Base-by-base conservation (phyloP, 2,797 vertebrate genomes). In the Melanotaenia nigrans region DNA sequence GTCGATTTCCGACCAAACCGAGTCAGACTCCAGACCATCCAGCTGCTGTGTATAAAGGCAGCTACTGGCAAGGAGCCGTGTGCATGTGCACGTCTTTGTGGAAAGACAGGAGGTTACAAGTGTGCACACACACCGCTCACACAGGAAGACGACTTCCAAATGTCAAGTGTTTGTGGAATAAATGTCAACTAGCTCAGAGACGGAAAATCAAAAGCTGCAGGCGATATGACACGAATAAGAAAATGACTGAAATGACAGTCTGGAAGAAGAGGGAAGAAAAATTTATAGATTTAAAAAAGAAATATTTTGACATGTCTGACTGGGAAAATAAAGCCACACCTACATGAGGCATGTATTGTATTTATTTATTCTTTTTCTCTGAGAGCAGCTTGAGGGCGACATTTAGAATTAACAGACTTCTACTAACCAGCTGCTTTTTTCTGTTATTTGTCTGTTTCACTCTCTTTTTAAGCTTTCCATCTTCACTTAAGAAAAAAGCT, bases 111-210 rank as follows among this genome's bases (percentile, higher is more conserved):
- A 28, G 60, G 25, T 51, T 72, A 71, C 60, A 69, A 63, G 68
- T 24, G 18, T 65, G 65, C 59, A 53, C 35, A 14, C 71, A 59
- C 71, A 45, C 5, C 4, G 40, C 65, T 78, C 67, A 58, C 78
- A 66, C 68, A 63, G 63, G 73, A 61, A 83, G 78, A 65, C 68
- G 49, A 61, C 82, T 81, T 90, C 74, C 65, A 93, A 91, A 90
- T 90, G 90, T 91, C 90, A 93, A 90, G 87, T 90, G 88, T 86
- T 90, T 82, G 79, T 84, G 73, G 63, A 90, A 82, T 87, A 87
- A 91, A 93, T 92, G 90, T 91, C 89, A 90, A 72, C 75, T n/a
- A 62, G 85, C 84, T 82, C 45, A 64, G 79, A 68, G 77, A 88
- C 14, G 73, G 77, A 80, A 73, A 91, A 81, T 87, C 82, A 85